Conservation (phyloP, 2,888 invertebrate genomes). For the Andricus quercusramuli region DNA sequence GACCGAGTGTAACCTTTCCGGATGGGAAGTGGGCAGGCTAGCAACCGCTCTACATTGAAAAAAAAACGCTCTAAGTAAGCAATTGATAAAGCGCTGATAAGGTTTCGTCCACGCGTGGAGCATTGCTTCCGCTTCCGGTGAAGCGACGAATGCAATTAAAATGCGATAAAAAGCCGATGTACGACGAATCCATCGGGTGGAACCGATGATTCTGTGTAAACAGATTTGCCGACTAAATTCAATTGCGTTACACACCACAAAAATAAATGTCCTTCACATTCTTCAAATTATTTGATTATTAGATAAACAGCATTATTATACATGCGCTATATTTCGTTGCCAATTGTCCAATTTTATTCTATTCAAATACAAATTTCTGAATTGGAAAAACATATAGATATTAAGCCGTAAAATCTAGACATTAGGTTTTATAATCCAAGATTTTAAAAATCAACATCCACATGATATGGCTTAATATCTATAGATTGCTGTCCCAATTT, state of each 20-base stretch:
- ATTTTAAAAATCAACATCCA: too few relatives aligned
- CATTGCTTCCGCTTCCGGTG: slow-evolving; percentile 67
- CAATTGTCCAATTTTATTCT: too few relatives aligned
- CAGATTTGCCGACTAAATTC: neutral
- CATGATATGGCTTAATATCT: too few relatives aligned
- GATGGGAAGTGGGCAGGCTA: slow-evolving; percentile 56
- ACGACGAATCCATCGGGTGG: slow-evolving; percentile 61
- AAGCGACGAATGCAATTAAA: slow-evolving; percentile 55
- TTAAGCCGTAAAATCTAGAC: too few relatives aligned
- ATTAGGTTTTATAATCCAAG: too few relatives aligned
- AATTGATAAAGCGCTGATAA: slow-evolving; percentile 64
- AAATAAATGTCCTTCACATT: neutral
- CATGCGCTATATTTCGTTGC: too few relatives aligned
- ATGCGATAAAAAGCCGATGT: slow-evolving; percentile 48
- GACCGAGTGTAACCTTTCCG: slow-evolving; percentile 43
- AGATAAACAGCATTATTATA: too few relatives aligned
- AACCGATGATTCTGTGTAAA: slow-evolving; percentile 46
- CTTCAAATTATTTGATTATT: neutral
- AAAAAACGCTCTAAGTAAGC: slow-evolving; percentile 49
- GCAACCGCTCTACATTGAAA: slow-evolving; percentile 54
- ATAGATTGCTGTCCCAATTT: too few relatives aligned
- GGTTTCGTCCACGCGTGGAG: slow-evolving; percentile 59
- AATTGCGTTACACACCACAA: neutral
- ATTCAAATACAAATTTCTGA: too few relatives aligned
- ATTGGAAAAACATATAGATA: too few relatives aligned